Percentiles rank a stretch among this genome's conserved stretches.
phyloP scores from a whole-genome alignment of 1,140 invertebrate genomes.

The Pygmarrhopalites habei region DNA sequence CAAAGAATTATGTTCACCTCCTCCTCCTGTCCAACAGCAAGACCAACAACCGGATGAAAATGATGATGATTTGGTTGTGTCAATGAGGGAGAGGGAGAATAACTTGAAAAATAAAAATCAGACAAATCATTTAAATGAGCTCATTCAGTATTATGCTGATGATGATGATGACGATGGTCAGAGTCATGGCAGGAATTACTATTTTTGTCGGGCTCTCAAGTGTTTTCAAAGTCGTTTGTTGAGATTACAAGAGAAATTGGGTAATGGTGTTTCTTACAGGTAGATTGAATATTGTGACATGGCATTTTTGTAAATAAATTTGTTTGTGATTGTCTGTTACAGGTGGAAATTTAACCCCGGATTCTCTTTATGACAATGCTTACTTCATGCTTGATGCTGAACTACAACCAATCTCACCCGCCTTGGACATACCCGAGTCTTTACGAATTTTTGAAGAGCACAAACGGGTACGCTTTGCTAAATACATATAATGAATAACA shows the following conservation, averaged over 20 bases:
- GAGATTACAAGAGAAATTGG: background rate
- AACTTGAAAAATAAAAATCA: too few relatives aligned
- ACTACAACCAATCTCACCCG: constrained; percentile 69
- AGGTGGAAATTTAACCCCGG: background rate
- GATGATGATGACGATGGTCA: too few relatives aligned
- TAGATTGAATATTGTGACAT: background rate
- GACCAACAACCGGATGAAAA: too few relatives aligned
- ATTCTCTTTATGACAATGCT: constrained; percentile 54
- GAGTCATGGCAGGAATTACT: too few relatives aligned
- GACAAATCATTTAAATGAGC: too few relatives aligned
- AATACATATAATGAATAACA: background rate
- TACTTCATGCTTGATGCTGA: constrained; percentile 68
- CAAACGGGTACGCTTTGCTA: constrained; percentile 54
- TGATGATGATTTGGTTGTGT: too few relatives aligned
- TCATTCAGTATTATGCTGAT: too few relatives aligned
- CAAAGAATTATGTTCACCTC: too few relatives aligned
- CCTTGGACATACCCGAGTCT: constrained; percentile 66
- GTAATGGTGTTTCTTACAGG: background rate
- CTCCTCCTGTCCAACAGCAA: too few relatives aligned
- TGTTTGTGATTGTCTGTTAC: background rate
- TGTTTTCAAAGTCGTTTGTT: constrained; percentile 3
- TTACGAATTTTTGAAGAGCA: constrained; percentile 77
- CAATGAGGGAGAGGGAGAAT: too few relatives aligned
- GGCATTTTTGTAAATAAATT: background rate
- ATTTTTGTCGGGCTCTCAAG: background rate